A percentile compares a stretch with the other conserved stretches of the same genome.
Conservation (phyloP, 92 coral and sea anemone species). For the Paramuricea clavata region DNA sequence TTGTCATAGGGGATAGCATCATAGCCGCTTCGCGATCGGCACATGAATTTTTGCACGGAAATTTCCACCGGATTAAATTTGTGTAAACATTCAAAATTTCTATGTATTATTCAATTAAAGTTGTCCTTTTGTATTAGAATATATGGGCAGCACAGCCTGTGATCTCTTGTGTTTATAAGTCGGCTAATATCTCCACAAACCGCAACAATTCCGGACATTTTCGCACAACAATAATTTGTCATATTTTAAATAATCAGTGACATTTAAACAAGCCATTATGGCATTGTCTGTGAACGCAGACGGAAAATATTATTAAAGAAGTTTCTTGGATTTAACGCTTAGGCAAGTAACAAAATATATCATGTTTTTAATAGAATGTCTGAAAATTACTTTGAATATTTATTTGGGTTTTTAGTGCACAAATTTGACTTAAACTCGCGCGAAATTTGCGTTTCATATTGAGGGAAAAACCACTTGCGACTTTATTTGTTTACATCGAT, state of each 20-base stretch:
- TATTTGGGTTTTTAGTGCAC: background rate
- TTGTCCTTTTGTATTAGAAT: background rate
- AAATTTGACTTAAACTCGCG: background rate
- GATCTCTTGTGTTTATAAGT: background rate
- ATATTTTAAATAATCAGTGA: slow-evolving; percentile 10
- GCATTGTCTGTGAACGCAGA: background rate
- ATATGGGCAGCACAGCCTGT: background rate
- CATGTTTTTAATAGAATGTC: background rate
- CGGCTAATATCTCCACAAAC: background rate
- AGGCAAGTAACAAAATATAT: background rate
- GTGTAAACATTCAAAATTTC: background rate
- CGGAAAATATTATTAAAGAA: background rate
- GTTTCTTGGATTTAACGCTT: background rate
- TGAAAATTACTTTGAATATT: too few relatives aligned
- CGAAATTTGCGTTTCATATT: background rate
- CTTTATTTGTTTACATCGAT: background rate
- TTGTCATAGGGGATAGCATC: background rate
- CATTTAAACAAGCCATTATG: background rate
- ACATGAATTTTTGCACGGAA: background rate
- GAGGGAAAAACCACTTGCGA: background rate
- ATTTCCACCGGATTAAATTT: background rate
- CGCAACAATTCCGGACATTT: slow-evolving; percentile 2
- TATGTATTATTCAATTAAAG: background rate
- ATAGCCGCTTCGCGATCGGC: background rate
- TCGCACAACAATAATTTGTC: slow-evolving; percentile 9